Evolutionary conservation across 2,113 vertebrate species (phyloP).

Genomic region (Oceanites oceanicus): DNA sequence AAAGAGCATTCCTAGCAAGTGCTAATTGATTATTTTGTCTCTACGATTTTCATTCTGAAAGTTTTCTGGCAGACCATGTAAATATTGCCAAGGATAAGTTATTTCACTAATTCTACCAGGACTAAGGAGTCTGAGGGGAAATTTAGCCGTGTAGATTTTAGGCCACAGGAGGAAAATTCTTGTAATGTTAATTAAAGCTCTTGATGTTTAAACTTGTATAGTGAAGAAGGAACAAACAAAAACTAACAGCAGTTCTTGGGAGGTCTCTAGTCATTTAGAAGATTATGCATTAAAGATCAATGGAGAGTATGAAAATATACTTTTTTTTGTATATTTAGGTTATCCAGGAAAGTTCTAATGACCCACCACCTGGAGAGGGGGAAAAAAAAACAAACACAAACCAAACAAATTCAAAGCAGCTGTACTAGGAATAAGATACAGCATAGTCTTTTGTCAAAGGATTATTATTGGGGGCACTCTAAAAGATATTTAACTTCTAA

Average conservation of each 20-base stretch:
- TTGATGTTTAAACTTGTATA: conserved; percentile 62
- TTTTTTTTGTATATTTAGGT: not conserved
- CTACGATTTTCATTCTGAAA: conserved; percentile 10
- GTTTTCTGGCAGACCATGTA: conserved; percentile 20
- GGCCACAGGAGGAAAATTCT: conserved; percentile 67
- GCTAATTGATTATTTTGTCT: conserved; percentile 33
- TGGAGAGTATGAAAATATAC: conserved; percentile 36
- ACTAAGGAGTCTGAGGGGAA: conserved; percentile 65
- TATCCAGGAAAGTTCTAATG: conserved; percentile 40
- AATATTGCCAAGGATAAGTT: conserved; percentile 36
- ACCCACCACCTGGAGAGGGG: not conserved
- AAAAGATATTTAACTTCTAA: not conserved
- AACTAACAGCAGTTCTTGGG: conserved; percentile 55
- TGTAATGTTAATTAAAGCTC: conserved; percentile 79
- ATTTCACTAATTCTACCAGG: conserved; percentile 56
- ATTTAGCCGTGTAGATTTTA: conserved; percentile 70
- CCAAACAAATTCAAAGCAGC: not conserved
- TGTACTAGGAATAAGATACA: not conserved
- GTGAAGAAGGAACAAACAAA: conserved; percentile 20
- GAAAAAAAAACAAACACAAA: not conserved
- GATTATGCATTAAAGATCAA: conserved; percentile 65
- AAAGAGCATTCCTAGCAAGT: not conserved
- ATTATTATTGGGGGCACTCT: not conserved
- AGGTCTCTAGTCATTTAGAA: conserved; percentile 67
- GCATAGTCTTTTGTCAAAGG: not conserved